Evolutionary conservation across 2,797 vertebrate genomes (phyloP).

Genomic region (Malacoctenus gilli): DNA sequence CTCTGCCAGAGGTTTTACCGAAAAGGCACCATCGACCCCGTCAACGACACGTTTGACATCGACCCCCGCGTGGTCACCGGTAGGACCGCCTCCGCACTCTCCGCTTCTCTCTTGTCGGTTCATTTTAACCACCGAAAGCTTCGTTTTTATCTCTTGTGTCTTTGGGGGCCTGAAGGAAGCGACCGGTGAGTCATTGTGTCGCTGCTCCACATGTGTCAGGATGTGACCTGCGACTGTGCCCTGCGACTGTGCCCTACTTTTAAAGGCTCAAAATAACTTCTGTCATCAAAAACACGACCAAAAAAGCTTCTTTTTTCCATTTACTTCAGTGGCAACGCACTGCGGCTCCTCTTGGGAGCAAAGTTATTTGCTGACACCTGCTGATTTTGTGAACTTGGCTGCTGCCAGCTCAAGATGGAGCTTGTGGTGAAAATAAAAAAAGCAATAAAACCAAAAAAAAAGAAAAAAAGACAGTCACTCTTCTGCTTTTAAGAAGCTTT

Average conservation of each 20-base stretch:
- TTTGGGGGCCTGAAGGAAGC: too few relatives aligned
- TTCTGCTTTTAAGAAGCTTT: too few relatives aligned
- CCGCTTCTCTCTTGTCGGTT: too few relatives aligned
- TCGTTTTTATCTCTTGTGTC: constrained; percentile 10
- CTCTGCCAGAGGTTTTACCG: constrained; percentile 89
- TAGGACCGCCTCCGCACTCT: constrained; percentile 50
- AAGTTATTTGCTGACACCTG: constrained; percentile 46
- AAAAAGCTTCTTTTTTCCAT: constrained; percentile 8
- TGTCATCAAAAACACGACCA: constrained; percentile 27
- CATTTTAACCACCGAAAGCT: too few relatives aligned
- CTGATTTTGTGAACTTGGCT: constrained; percentile 26
- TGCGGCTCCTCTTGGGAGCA: constrained; percentile 30
- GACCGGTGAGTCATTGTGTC: constrained; percentile 43
- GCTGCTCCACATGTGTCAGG: too few relatives aligned
- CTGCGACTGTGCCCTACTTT: constrained; percentile 45
- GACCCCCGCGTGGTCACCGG: constrained; percentile 86
- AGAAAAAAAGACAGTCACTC: neutral
- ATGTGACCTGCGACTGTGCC: too few relatives aligned
- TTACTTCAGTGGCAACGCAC: too few relatives aligned
- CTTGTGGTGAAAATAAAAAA: too few relatives aligned
- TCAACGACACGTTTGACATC: constrained; percentile 93
- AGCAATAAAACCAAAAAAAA: constrained; percentile 15
- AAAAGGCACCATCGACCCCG: constrained; percentile 87
- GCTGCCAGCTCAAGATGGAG: too few relatives aligned
- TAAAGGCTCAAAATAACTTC: constrained; percentile 24